Evolutionary conservation across 1,140 invertebrate genomes (phyloP), one percentile per base, ranked within the genome.

Genomic region (Cryptotermes secundus): DNA sequence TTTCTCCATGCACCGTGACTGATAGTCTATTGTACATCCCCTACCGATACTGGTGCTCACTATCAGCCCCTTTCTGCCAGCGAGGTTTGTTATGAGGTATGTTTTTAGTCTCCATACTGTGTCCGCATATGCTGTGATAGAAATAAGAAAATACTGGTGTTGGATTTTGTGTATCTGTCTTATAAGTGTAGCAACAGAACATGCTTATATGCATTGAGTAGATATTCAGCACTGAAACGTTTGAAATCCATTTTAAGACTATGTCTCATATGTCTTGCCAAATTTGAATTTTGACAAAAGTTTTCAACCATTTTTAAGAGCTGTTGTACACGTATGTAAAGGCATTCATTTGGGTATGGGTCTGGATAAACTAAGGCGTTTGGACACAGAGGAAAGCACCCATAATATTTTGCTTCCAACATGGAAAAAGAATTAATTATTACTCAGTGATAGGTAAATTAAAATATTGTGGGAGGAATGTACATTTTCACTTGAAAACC

Each of bases 311-410:
- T 92, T 87, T 91, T 91, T 36, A 91, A 89, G 6, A 94, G 87
- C 82, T 94, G 91, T 80, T 90, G 88, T 65, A 90, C 87, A 82
- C 92, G 92, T 79, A 92, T 91, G 87, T 93, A 95, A 0, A 94
- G 87, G 87, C 92, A 94, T 79, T 91, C 88, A 49, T 89, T 88
- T 49, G 94, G 93, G 90, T 94, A 96, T 85, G 95, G 91, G 90
- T 96, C 95, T 2, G 94, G 94, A 90, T 96, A 96, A 0, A 94
- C 94, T 14, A 96, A 89, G 85, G 90, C 88, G 86, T 94, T 94
- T 42, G 95, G 95, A 82, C 92, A 92, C 26, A 96, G 87, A 7
- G 95, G 95, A 89, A 92, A 93, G 87, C 94, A 95, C 19, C 94
- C 94, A 84, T 91, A 91, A 86, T 91, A 91, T 14, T 91, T 91